Evolutionary conservation across 2,113 vertebrate species (phyloP).

Genomic region (Tyto alba): DNA sequence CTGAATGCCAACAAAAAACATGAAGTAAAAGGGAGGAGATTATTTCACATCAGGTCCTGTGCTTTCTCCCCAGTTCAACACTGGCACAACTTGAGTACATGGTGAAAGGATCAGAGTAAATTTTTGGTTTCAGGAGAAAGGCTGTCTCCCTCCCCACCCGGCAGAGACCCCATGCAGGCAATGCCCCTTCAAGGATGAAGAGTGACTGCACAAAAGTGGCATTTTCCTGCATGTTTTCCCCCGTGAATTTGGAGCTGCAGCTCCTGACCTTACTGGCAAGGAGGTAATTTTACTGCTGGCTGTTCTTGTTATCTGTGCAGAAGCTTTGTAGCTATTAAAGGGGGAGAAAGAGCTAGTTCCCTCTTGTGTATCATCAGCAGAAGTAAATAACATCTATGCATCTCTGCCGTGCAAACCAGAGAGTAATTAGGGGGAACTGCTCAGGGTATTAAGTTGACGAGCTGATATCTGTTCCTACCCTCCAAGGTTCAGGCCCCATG

Average conservation of each 20-base stretch:
- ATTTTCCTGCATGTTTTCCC: neutral
- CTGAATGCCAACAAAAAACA: neutral
- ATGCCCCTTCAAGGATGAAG: neutral
- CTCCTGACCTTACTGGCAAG: neutral
- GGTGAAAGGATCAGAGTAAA: neutral
- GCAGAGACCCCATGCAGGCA: neutral
- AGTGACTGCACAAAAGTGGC: neutral
- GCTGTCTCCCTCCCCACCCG: neutral
- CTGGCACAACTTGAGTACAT: accelerated
- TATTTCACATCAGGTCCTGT: neutral
- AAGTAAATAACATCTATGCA: neutral
- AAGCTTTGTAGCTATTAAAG: neutral
- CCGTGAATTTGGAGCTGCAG: neutral
- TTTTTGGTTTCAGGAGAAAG: neutral
- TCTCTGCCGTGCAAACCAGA: neutral
- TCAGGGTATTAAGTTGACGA: neutral
- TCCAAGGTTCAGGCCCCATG: accelerated
- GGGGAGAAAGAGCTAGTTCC: neutral
- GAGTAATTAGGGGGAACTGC: neutral
- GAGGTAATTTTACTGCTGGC: neutral
- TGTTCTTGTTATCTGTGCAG: neutral
- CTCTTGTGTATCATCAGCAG: neutral
- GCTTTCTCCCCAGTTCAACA: neutral
- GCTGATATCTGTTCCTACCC: neutral
- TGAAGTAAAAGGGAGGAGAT: neutral